Evolutionary conservation across 35 echinoderm and acorn worm genomes (phyloP).

Genomic region (Ophiothrix spiculata): DNA sequence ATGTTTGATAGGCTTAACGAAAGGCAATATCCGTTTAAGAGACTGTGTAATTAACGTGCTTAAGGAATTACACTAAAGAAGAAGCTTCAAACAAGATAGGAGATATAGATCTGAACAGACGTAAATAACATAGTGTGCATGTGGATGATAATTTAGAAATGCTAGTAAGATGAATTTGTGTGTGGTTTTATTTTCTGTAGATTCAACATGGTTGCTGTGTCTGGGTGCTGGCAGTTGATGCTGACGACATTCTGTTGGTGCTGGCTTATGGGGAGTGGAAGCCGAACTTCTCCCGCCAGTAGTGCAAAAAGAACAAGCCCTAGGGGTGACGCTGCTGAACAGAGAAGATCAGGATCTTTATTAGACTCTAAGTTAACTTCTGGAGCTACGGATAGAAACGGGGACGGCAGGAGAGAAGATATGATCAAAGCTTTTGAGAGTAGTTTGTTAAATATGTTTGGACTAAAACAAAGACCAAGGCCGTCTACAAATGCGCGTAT

Average conservation of each 20-base stretch:
- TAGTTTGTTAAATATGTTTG: conserved; percentile 92
- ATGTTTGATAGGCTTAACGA: neutral
- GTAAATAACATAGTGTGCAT: conserved; percentile 4
- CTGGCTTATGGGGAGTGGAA: conserved; percentile 10
- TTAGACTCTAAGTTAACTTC: conserved; percentile 1
- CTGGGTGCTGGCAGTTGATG: conserved; percentile 28
- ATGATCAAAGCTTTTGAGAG: conserved; percentile 85
- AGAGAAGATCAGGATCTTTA: neutral
- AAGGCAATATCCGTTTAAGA: neutral
- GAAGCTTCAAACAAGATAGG: neutral
- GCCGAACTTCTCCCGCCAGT: neutral
- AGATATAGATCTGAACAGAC: neutral
- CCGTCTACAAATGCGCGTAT: conserved; percentile 56
- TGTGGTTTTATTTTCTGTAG: conserved; percentile 10
- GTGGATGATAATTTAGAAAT: neutral
- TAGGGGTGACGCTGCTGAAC: neutral
- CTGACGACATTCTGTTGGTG: conserved; percentile 47
- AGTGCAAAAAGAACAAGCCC: neutral
- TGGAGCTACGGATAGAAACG: neutral
- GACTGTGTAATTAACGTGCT: conserved; percentile 1
- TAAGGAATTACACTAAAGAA: neutral
- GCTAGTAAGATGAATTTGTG: neutral
- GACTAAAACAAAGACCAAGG: conserved; percentile 76
- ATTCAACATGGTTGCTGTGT: conserved; percentile 55
- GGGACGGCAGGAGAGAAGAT: conserved; percentile 41